Conservation (phyloP, 1,140 invertebrate genomes). For the Asobara japonica region DNA sequence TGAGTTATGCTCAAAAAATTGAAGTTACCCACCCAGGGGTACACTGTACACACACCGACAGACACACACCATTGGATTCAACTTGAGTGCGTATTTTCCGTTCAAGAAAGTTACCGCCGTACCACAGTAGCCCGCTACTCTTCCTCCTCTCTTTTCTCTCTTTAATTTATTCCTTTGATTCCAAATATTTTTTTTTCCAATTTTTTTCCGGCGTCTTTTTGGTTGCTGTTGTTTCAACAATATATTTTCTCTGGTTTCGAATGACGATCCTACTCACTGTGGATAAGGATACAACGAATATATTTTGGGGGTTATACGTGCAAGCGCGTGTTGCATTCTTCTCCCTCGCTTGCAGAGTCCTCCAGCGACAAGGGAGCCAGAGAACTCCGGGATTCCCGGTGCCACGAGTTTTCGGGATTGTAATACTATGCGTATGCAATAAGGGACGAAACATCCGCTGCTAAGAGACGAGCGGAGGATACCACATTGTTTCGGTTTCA, state of each 20-base stretch:
- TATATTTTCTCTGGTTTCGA: slow-evolving; percentile 54
- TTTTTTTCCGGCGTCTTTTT: not conserved
- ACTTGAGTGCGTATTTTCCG: slow-evolving; percentile 16
- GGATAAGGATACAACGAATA: slow-evolving; percentile 11
- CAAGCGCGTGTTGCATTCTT: slow-evolving; percentile 8
- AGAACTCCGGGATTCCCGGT: slow-evolving; percentile 43
- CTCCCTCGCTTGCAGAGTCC: slow-evolving; percentile 16
- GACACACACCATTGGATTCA: not conserved
- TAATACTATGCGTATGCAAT: slow-evolving; percentile 60
- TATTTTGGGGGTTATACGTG: not conserved
- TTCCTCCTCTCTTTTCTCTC: slow-evolving; percentile 22
- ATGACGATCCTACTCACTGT: slow-evolving; percentile 33
- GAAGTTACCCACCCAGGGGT: slow-evolving; percentile 47
- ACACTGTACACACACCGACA: slow-evolving; percentile 7
- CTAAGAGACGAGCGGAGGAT: not conserved
- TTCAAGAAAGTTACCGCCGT: slow-evolving; percentile 8
- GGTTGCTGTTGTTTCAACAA: slow-evolving; percentile 54
- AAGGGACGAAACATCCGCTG: slow-evolving; percentile 36
- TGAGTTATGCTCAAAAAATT: slow-evolving; percentile 60
- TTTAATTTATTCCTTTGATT: slow-evolving; percentile 40
- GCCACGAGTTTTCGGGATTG: slow-evolving; percentile 52
- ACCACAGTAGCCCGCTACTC: slow-evolving; percentile 10
- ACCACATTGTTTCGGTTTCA: not conserved
- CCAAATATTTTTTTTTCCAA: slow-evolving; percentile 41
- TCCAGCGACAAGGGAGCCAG: slow-evolving; percentile 3